A percentile compares a stretch with the other conserved stretches of the same genome.
Conservation (phyloP, 2,797 vertebrate genomes). For the Cuniculus paca region DNA sequence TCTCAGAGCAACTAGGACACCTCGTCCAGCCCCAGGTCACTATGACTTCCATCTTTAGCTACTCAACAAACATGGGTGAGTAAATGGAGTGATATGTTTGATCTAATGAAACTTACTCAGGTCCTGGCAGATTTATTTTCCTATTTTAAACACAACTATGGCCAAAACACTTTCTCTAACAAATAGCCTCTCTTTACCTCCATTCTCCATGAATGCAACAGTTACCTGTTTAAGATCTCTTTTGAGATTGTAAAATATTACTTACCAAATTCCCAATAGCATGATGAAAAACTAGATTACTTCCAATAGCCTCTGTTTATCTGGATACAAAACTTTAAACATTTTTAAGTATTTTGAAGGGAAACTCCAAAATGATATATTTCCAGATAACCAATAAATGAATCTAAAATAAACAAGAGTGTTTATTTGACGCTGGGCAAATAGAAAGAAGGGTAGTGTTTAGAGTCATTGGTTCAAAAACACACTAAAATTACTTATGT, state of each 20-base stretch:
- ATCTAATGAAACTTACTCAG: neutral
- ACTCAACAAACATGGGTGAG: neutral
- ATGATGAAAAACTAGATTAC: neutral
- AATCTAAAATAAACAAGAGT: constrained; percentile 36
- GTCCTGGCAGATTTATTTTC: neutral
- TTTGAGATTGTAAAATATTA: neutral
- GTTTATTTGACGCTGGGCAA: neutral
- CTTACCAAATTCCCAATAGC: neutral
- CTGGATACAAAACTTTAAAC: neutral
- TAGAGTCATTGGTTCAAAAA: constrained; percentile 47
- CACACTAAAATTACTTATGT: constrained; percentile 51
- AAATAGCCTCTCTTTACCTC: neutral
- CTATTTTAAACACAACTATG: neutral
- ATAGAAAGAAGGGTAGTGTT: neutral
- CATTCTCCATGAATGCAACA: neutral
- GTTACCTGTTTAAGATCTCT: neutral
- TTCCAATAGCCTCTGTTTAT: neutral
- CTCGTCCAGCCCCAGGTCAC: too few species aligned
- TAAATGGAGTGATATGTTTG: neutral
- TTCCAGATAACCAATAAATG: neutral
- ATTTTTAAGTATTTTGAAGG: neutral
- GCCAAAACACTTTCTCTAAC: neutral
- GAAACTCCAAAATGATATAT: neutral
- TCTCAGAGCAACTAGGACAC: neutral
- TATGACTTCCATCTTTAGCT: neutral